phyloP scores from a whole-genome alignment of 2,113 vertebrate species.

The Serinus canaria region DNA sequence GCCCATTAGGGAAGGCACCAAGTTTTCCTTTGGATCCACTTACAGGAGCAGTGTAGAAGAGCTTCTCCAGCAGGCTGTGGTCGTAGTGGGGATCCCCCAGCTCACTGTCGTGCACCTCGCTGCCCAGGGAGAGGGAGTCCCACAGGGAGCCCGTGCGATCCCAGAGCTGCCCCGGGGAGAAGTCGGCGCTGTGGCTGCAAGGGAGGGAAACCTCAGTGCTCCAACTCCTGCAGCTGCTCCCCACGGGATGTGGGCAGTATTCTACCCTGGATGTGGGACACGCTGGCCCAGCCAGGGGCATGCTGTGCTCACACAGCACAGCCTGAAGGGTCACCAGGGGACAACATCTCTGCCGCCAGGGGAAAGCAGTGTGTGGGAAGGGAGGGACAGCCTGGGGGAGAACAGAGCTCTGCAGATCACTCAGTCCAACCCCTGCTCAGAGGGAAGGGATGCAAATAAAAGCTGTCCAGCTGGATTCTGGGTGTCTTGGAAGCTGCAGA shows the following conservation, averaged over 20 bases:
- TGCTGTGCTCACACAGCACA: background rate
- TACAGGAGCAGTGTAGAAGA: slow-evolving; percentile 88
- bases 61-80: slow-evolving; percentile 90
- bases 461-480: rapidly evolving
- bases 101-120: slow-evolving; percentile 83
- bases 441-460: background rate
- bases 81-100: slow-evolving; percentile 89
- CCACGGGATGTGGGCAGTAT: rapidly evolving
- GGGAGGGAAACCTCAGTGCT: background rate
- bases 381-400: rapidly evolving
- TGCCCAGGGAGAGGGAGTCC: slow-evolving; percentile 80
- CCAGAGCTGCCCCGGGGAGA: slow-evolving; percentile 71
- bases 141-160: slow-evolving; percentile 73
- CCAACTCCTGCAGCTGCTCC: background rate
- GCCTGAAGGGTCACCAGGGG: background rate
- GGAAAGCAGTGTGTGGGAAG: rapidly evolving
- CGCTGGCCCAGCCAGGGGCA: background rate
- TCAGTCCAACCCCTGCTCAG: background rate
- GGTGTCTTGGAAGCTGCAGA: background rate
- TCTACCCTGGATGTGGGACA: rapidly evolving
- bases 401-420: background rate
- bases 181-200: slow-evolving; percentile 56
- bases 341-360: rapidly evolving
- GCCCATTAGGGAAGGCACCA: background rate
- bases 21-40: slow-evolving; percentile 33